A percentile compares a stretch with the other conserved stretches of the same genome.
Conservation (phyloP, 37 sponge, comb jelly and placozoan genomes). For the Ephydatia muelleri region DNA sequence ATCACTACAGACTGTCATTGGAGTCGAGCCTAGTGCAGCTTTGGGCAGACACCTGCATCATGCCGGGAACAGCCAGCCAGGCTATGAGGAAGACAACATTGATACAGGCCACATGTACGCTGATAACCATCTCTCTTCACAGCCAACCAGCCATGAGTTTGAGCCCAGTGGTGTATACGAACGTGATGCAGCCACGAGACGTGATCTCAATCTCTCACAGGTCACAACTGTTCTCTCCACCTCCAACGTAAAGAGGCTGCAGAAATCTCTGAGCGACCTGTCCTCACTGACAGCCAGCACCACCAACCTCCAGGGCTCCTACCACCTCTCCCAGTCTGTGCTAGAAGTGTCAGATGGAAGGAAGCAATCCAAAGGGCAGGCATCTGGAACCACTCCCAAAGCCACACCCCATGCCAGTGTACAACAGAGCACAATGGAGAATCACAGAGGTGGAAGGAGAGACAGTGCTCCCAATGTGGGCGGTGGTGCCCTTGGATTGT, state of each 20-base stretch:
- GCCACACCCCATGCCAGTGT: slow-evolving; percentile 4
- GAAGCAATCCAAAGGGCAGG: background rate
- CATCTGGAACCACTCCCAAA: background rate
- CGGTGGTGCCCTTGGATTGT: background rate
- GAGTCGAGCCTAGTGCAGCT: background rate
- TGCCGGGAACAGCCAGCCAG: background rate
- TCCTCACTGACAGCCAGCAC: slow-evolving; percentile 12
- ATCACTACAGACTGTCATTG: background rate
- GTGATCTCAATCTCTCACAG: slow-evolving; percentile 46
- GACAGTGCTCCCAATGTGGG: slow-evolving; percentile 27
- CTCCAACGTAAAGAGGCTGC: background rate
- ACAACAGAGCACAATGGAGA: background rate
- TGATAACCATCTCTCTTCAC: background rate
- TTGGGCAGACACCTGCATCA: background rate
- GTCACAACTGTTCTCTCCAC: slow-evolving; percentile 25
- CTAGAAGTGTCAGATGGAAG: slow-evolving; percentile 15
- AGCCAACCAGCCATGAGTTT: background rate
- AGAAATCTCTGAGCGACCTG: slow-evolving; percentile 40
- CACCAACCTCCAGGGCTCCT: background rate
- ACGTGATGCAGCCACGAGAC: background rate
- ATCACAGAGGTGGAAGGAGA: background rate
- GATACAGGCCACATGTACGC: background rate
- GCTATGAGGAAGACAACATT: background rate
- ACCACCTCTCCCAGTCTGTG: slow-evolving; percentile 42
- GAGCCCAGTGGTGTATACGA: slow-evolving; percentile 6